These are phyloP conservation scores for Periparus ater DNA, from an alignment of 2,797 vertebrate genomes.

Conservation along the genomic window DNA sequence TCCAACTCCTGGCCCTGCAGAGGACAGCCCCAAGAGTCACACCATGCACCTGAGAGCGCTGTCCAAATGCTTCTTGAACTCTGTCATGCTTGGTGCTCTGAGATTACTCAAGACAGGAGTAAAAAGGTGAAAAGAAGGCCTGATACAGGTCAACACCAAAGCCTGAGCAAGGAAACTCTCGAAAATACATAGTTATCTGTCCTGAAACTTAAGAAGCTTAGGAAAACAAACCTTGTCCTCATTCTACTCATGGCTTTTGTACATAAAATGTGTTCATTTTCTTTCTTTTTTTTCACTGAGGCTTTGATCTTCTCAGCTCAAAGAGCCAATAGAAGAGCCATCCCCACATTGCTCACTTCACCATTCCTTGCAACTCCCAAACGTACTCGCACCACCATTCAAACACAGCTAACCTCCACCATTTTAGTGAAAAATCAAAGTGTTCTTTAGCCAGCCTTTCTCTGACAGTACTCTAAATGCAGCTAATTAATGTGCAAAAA, in stretches of 20 bases:
- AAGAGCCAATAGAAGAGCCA: background rate
- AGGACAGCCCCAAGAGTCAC: background rate
- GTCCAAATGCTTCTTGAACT: background rate
- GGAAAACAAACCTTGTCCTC: background rate
- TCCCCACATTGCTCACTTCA: background rate
- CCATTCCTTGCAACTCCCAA: rapidly evolving
- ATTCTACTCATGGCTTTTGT: background rate
- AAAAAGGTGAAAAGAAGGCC: background rate
- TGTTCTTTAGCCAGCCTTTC: background rate
- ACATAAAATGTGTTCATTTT: rapidly evolving
- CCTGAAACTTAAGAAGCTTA: background rate
- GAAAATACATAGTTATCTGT: background rate
- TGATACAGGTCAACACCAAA: background rate
- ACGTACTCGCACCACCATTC: background rate
- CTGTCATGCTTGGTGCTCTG: background rate
- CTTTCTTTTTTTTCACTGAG: background rate
- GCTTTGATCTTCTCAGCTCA: background rate
- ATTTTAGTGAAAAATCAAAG: background rate
- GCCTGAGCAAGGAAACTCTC: background rate
- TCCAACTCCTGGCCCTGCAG: background rate
- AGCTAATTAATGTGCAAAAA: background rate
- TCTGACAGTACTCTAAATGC: background rate
- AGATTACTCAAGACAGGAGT: background rate
- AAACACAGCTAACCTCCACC: background rate
- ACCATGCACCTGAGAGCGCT: background rate